Base-by-base conservation (phyloP, 30 jellyfish, hydroid and myxozoan genomes). In the Chrysaora quinquecirrha region DNA sequence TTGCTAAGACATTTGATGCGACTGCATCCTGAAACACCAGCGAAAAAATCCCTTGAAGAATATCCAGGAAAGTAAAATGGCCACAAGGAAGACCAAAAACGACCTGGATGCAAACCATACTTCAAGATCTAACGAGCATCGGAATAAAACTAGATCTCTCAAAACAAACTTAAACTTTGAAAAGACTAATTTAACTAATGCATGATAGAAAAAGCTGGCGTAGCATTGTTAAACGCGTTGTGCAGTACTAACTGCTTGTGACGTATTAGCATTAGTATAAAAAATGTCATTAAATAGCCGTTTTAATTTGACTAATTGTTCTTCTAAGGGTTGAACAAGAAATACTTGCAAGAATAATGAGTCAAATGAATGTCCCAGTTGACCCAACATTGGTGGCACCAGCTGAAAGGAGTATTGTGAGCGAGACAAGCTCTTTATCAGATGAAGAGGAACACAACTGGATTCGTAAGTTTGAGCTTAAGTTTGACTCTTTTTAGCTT, bases 291-390 rank as follows among this genome's bases (percentile, higher is more conserved):
- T n/a, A n/a, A n/a, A n/a, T n/a, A n/a, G n/a, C n/a, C n/a, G n/a
- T n/a, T n/a, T n/a, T n/a, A n/a, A n/a, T n/a, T n/a, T n/a, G n/a
- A n/a, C n/a, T n/a, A n/a, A n/a, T n/a, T n/a, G n/a, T n/a, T n/a
- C n/a, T 19, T 76, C 73, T 30, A 23, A 93, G 98, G 97, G 34
- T 93, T 14, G 97, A 93, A 49, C 97, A 93, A 19, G 96, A 93
- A 65, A 50, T 93, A 33, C 88, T 93, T 28, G 96, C 98, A 11
- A 47, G 97, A 38, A 86, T 93, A 14, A 83, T 93, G 0, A 79
- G 93, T 72, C 89, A 80, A 52, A 56, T 93, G 89, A 65, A 75
- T 52, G 76, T 43, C 16, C 88, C 95, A 0, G 60, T 76, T 25
- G 98, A 91, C 71, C 98, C 98, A 30, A 85, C 98, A 12, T 58